A percentile compares a stretch with the other conserved stretches of the same genome.
Conservation (phyloP, 2,113 vertebrate species). For the Ageneiosus marmoratus region DNA sequence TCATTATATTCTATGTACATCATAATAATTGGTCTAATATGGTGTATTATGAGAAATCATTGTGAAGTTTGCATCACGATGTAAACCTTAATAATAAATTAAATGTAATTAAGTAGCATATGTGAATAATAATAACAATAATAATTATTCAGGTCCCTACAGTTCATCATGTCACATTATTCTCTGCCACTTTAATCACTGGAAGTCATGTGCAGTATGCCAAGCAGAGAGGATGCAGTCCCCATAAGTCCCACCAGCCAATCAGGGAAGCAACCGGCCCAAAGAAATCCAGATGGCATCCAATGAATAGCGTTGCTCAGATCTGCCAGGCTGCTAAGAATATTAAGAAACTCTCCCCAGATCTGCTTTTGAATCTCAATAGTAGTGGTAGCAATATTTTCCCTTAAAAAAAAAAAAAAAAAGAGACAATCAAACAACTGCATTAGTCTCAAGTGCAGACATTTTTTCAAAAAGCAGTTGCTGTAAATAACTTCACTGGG, state of each 20-base stretch:
- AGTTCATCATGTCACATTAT: constrained; percentile 22
- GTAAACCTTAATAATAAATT: not conserved
- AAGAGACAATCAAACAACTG: not conserved
- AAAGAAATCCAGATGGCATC: constrained; percentile 88
- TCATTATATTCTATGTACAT: not conserved
- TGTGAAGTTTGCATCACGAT: not conserved
- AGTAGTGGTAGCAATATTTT: not conserved
- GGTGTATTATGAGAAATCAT: not conserved
- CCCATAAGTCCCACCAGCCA: constrained; percentile 95
- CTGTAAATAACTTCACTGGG: not conserved
- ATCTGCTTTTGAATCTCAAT: constrained; percentile 61
- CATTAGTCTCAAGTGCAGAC: not conserved
- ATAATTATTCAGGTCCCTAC: not conserved
- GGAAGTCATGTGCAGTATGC: constrained; percentile 75
- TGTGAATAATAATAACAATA: not conserved
- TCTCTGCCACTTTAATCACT: constrained; percentile 51
- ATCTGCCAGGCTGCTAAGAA: constrained; percentile 79
- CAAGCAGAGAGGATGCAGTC: constrained; percentile 84
- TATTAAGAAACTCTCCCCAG: constrained; percentile 70
- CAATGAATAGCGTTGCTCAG: constrained; percentile 89
- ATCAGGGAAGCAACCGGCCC: constrained; percentile 83
- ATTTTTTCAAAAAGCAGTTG: not conserved
- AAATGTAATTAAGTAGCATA: not conserved
- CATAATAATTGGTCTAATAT: not conserved
- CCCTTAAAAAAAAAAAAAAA: not conserved